Evolutionary conservation across 2,797 vertebrate genomes (phyloP).

Genomic region (Microhierax caerulescens): DNA sequence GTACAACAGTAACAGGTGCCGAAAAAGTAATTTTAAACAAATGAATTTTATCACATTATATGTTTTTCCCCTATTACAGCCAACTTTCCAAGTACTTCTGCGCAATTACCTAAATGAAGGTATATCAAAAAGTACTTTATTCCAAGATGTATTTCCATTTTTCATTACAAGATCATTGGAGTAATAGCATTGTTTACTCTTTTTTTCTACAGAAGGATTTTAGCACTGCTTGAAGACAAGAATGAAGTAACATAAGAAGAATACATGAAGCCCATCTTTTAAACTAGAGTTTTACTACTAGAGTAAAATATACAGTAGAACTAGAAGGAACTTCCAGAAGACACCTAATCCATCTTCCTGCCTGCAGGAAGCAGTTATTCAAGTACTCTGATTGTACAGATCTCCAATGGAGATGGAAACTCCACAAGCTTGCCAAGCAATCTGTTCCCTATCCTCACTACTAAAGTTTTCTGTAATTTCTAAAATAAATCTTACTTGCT

Average conservation of each 20-base stretch:
- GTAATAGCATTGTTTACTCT: slow-evolving; percentile 31
- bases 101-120: slow-evolving; percentile 1
- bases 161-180: slow-evolving; percentile 20
- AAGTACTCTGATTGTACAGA: slow-evolving; percentile 18
- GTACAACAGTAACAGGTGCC: neutral
- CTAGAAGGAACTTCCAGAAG: neutral
- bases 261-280: neutral
- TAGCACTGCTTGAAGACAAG: neutral
- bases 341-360: slow-evolving; percentile 21
- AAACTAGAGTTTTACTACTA: slow-evolving; percentile 4
- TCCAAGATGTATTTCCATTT: slow-evolving; percentile 33
- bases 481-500: slow-evolving; percentile 46
- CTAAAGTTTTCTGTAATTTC: slow-evolving; percentile 46
- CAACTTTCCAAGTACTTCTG: slow-evolving; percentile 7
- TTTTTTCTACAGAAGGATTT: slow-evolving; percentile 1
- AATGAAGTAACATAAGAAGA: neutral
- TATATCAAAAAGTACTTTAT: slow-evolving; percentile 42
- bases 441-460: slow-evolving; percentile 11
- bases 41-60: slow-evolving; percentile 38
- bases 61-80: slow-evolving; percentile 1
- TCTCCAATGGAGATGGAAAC: slow-evolving; percentile 29
- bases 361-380: slow-evolving; percentile 16
- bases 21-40: slow-evolving; percentile 50
- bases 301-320: slow-evolving; percentile 15
- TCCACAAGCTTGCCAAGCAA: slow-evolving; percentile 36